Evolutionary conservation across 2,888 invertebrate genomes (phyloP), one percentile per base, ranked within the genome.

Genomic region (Willowsia nigromaculata): DNA sequence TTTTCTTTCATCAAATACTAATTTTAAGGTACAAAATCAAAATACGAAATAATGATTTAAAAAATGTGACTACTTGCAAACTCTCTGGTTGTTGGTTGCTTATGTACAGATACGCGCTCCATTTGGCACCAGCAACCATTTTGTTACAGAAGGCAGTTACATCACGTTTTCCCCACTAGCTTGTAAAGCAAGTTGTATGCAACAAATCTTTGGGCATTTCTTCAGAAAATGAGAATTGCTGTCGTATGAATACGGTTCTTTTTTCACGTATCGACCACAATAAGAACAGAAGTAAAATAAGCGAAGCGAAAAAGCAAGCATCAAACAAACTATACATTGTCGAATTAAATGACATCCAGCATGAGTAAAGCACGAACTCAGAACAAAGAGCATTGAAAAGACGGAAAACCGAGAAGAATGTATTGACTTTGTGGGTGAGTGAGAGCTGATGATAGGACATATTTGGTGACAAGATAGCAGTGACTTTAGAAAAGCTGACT

Each of bases 401-500:
- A 76, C n/a, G n/a, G 33, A 56, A 53, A 80, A 13, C 37, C 37
- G 37, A 37, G 37, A 37, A 83, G 68, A 68, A 68, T 30, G 68
- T 83, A 83, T 83, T 82, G 82, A 65, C 65, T 65, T 33, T 78
- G 25, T 18, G 4, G 53, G 47, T 18, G 47, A 50, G 50, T 68
- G 82, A 82, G 82, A 65, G 68, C 83, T 25, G 83, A 68, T 68
- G 83, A 83, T 83, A 68, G 50, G 68, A 83, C 68, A 47, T 68
- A 50, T 50, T 65, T 68, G 83, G 83, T 83, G 83, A 68, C 83
- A 83, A 83, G 83, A 83, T 68, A 68, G 68, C 68, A 83, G 30
- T 30, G 65, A 15, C 3, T 1, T 25, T 13, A 3, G 25, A 33
- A 33, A 62, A 62, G 62, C 62, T 30, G 30, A 30, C 62, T 59